A percentile compares a stretch with the other conserved stretches of the same genome.
phyloP scores from a whole-genome alignment of 2,113 vertebrate genomes.

The Thermophis baileyi region DNA sequence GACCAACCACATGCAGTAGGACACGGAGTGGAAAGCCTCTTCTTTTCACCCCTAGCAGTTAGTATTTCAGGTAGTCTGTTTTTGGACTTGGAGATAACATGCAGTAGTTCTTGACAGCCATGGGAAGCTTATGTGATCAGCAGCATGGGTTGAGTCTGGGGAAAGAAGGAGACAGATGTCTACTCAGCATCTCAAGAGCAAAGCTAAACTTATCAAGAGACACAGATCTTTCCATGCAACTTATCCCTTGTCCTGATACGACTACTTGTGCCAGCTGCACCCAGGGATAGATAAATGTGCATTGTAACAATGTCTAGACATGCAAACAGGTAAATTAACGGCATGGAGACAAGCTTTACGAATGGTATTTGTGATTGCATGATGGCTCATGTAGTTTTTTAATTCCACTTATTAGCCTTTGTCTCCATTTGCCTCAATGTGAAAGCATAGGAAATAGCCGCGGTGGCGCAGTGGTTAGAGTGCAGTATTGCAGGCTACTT shows the following conservation, averaged over 20 bases:
- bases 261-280: neutral
- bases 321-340: neutral
- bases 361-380: neutral
- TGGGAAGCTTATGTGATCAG: constrained; percentile 33
- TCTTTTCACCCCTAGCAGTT: neutral
- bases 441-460: neutral
- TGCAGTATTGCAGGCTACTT: too few relatives aligned
- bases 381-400: neutral
- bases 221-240: neutral
- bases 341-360: neutral
- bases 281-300: neutral
- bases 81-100: neutral
- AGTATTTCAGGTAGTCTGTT: neutral
- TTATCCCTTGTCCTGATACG: neutral
- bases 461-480: too few relatives aligned
- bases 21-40: neutral
- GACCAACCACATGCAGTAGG: neutral
- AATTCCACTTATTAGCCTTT: neutral
- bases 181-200: neutral
- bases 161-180: neutral
- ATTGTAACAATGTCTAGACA: neutral
- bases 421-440: constrained; percentile 44
- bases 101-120: neutral
- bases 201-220: neutral
- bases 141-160: neutral